Conservation (phyloP, 2,113 vertebrate species). For the Sceloporus undulatus region DNA sequence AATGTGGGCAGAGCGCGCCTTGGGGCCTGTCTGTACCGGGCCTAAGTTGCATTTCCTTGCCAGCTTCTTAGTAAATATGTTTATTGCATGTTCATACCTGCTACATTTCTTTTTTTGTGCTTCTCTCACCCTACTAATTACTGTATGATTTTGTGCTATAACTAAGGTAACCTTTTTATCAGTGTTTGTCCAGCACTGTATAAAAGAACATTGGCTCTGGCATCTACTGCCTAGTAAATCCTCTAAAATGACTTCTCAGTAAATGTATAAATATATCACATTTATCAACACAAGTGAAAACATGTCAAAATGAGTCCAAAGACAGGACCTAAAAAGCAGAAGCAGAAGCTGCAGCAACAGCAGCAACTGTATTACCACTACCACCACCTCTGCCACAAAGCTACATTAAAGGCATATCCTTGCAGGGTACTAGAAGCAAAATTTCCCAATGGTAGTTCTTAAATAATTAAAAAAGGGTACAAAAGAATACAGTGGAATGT, state of each 20-base stretch:
- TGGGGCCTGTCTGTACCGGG: too few relatives aligned
- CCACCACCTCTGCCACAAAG: too few relatives aligned
- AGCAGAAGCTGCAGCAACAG: too few relatives aligned
- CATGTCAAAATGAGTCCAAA: background rate
- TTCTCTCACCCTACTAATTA: background rate
- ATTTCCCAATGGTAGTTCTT: too few relatives aligned
- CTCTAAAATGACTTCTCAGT: background rate
- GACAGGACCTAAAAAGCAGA: background rate
- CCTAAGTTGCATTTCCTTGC: background rate
- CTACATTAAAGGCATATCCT: too few relatives aligned
- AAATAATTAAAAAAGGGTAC: too few relatives aligned
- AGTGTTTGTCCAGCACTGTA: background rate
- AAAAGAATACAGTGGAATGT: too few relatives aligned
- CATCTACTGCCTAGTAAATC: background rate
- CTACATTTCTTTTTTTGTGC: background rate
- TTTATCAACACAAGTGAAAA: background rate
- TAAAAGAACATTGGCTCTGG: background rate
- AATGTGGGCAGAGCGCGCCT: too few relatives aligned
- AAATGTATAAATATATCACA: background rate
- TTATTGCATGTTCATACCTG: background rate
- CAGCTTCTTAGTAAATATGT: background rate
- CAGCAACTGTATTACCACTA: too few relatives aligned
- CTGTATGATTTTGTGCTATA: background rate
- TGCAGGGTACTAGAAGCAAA: too few relatives aligned
- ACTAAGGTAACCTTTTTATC: background rate